Percentiles rank a stretch among this genome's conserved stretches.
These are phyloP conservation scores for Ceryle rudis DNA, from an alignment of 2,797 vertebrate species.

Conservation along the genomic window DNA sequence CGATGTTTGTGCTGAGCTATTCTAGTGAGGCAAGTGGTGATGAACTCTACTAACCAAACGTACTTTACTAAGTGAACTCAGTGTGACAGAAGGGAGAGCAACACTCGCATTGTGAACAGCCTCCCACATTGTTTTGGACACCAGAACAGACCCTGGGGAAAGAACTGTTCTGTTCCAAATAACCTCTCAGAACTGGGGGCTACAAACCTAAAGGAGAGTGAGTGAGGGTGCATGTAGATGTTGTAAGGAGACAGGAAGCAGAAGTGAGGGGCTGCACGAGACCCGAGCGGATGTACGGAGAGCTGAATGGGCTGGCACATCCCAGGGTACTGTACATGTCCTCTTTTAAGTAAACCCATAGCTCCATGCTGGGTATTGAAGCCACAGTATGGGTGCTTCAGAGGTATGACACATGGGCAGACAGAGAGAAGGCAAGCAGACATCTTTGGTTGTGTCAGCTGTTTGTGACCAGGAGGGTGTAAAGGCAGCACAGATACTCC, in stretches of 20 bases:
- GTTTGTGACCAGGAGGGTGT: not conserved
- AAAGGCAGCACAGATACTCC: not conserved
- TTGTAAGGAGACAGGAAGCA: constrained; percentile 48
- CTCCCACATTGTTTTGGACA: constrained; percentile 57
- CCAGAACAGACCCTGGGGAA: constrained; percentile 33
- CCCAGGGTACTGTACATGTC: constrained; percentile 23
- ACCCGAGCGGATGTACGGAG: not conserved
- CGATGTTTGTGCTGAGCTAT: constrained; percentile 93
- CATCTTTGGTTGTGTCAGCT: constrained; percentile 19
- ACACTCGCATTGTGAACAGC: not conserved
- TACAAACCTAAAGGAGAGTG: constrained; percentile 51
- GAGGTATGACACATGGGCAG: not conserved
- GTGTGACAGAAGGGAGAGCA: constrained; percentile 52
- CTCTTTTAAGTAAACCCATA: constrained; percentile 43
- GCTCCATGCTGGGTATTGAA: constrained; percentile 20
- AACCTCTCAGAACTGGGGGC: constrained; percentile 49
- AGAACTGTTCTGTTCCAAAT: constrained; percentile 61
- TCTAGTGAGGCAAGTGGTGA: constrained; percentile 39
- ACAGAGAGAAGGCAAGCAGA: not conserved
- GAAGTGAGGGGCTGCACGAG: constrained; percentile 25
- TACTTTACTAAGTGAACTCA: constrained; percentile 72
- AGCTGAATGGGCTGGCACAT: not conserved
- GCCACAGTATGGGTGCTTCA: not conserved
- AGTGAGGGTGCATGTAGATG: constrained; percentile 75
- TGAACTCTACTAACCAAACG: constrained; percentile 71